A percentile compares a stretch with the other conserved stretches of the same genome.
These are phyloP conservation scores for Prunella himalayana DNA, from an alignment of 2,113 vertebrate species.

Conservation along the genomic window DNA sequence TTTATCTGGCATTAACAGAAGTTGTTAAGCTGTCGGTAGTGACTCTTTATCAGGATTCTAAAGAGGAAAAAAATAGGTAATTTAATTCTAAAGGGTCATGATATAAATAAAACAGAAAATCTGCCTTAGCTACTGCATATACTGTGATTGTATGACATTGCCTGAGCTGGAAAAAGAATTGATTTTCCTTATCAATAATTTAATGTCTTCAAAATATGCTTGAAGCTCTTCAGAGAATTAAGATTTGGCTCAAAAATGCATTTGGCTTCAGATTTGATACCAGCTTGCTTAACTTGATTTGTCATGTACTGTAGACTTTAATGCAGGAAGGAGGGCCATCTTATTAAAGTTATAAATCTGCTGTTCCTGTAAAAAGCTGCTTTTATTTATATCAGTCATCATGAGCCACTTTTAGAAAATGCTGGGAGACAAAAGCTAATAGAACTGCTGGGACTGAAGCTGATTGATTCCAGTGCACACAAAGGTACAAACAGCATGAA, in stretches of 20 bases:
- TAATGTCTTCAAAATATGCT: slow-evolving; percentile 15
- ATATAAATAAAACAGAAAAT: background rate
- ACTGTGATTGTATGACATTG: background rate
- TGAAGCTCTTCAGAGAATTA: slow-evolving; percentile 17
- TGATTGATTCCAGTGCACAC: background rate
- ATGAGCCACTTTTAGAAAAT: slow-evolving; percentile 33
- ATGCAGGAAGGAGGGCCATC: background rate
- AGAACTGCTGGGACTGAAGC: background rate
- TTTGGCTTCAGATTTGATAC: slow-evolving; percentile 24
- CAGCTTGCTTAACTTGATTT: slow-evolving; percentile 38
- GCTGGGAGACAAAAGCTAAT: background rate
- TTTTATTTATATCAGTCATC: slow-evolving; percentile 21
- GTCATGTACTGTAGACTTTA: slow-evolving; percentile 3
- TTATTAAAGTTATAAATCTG: slow-evolving; percentile 56
- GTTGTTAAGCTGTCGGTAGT: background rate
- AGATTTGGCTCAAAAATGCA: background rate
- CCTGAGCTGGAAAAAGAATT: background rate
- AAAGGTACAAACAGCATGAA: background rate
- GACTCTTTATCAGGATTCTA: background rate
- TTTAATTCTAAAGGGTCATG: background rate
- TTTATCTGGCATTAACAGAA: background rate
- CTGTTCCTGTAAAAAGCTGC: slow-evolving; percentile 27
- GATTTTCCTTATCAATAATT: slow-evolving; percentile 31
- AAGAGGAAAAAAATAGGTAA: background rate
- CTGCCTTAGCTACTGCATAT: background rate